Evolutionary conservation across 2,797 vertebrate species (phyloP).

Genomic region (Trachurus trachurus): DNA sequence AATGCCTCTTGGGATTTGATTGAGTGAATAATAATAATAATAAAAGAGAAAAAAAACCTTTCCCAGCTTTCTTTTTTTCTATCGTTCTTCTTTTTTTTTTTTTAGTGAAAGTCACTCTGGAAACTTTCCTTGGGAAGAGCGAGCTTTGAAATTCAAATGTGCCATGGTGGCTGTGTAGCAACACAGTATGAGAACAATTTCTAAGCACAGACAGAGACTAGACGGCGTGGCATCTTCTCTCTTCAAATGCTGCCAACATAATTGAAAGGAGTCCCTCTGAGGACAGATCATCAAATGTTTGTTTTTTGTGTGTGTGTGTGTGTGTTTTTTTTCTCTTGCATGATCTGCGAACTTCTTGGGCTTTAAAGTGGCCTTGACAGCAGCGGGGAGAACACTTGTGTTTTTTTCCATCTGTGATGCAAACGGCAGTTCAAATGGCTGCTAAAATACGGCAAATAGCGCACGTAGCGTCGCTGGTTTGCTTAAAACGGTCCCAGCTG

Average conservation of each 20-base stretch:
- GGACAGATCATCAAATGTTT: slow-evolving; percentile 70
- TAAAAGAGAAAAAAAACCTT: slow-evolving; percentile 29
- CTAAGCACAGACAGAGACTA: slow-evolving; percentile 48
- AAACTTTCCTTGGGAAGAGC: slow-evolving; percentile 70
- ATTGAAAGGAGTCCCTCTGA: slow-evolving; percentile 73
- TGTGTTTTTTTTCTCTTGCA: not conserved
- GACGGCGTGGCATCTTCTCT: slow-evolving; percentile 40
- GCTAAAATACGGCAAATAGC: slow-evolving; percentile 65
- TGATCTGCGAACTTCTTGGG: slow-evolving; percentile 53
- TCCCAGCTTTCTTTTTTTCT: slow-evolving; percentile 2
- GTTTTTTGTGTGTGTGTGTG: slow-evolving; percentile 14
- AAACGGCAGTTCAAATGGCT: slow-evolving; percentile 67
- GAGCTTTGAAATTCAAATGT: slow-evolving; percentile 78
- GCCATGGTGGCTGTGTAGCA: slow-evolving; percentile 46
- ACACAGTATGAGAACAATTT: slow-evolving; percentile 53
- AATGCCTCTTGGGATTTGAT: slow-evolving; percentile 49
- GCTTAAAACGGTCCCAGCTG: slow-evolving; percentile 58
- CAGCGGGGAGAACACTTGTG: slow-evolving; percentile 52
- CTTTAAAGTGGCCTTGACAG: slow-evolving; percentile 73
- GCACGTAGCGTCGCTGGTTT: slow-evolving; percentile 7
- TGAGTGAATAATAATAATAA: slow-evolving; percentile 44
- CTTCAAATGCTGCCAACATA: slow-evolving; percentile 72
- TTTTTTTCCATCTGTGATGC: slow-evolving; percentile 66
- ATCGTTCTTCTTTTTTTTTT: not conserved
- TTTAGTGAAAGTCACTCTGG: slow-evolving; percentile 64